phyloP scores from a whole-genome alignment of 2,113 vertebrate species.

The Protobothrops flavoviridis region DNA sequence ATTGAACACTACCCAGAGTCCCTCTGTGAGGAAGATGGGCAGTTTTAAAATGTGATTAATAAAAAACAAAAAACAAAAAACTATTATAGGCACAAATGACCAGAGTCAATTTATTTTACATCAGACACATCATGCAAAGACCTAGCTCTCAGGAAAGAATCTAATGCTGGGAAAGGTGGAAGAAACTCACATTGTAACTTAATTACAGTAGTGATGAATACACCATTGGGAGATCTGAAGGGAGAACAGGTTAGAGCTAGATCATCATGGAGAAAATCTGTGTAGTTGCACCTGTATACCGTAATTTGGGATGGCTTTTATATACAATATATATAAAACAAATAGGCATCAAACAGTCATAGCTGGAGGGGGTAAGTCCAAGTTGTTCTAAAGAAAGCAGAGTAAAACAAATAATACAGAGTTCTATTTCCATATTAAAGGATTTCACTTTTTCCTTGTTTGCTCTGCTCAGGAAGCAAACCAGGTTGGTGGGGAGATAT shows the following conservation, averaged over 20 bases:
- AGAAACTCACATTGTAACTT: neutral
- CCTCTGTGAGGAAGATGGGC: neutral
- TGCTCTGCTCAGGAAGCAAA: neutral
- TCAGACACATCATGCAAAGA: neutral
- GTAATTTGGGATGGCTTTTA: neutral
- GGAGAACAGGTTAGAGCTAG: neutral
- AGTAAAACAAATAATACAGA: neutral
- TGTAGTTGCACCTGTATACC: neutral
- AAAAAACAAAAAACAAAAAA: no score
- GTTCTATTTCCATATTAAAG: neutral
- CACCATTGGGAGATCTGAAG: neutral
- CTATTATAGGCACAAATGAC: neutral
- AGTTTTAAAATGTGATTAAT: neutral
- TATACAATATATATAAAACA: neutral
- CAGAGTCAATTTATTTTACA: neutral
- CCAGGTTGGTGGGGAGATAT: neutral
- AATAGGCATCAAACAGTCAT: neutral
- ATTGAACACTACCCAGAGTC: neutral
- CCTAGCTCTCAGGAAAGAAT: neutral
- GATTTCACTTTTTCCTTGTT: no score
- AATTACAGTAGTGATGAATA: neutral
- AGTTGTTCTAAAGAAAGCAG: neutral
- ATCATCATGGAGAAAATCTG: neutral
- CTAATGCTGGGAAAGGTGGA: neutral
- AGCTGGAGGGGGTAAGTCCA: neutral